Evolutionary conservation across 1,140 invertebrate genomes (phyloP), one percentile per base, ranked within the genome.

Genomic region (Orchestia grillus): DNA sequence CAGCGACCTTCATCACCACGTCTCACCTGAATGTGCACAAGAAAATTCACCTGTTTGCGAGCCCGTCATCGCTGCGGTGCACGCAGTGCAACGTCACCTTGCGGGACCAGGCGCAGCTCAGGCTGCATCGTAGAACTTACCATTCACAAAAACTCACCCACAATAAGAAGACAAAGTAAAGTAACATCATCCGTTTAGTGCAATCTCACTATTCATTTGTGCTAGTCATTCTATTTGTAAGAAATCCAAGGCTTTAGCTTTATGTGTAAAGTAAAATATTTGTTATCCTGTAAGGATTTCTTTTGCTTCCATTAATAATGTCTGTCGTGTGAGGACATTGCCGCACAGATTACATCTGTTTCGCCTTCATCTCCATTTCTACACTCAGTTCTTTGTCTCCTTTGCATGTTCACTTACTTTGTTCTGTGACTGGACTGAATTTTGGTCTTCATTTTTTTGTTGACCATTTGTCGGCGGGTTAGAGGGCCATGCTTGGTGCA

Each of bases 1-100:
- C 96, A 40, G 96, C 96, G 0, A 97, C 96, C 36, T 97, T 97
- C 44, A 97, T 97, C 90, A 97, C 96, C 42, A 97, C 96, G 36
- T 97, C 96, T 44, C 96, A 97, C 47, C 90, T 97, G 62, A 97
- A 97, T 96, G 96, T 97, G 44, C 96, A 97, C 87, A 96, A 96
- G 62, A 96, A 96, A 96, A 96, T 96, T 43, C 96, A 97, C 87
- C 94, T 96, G 53, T 96, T 95, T 88, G 53, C 53, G 28, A 87
- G 96, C n/a, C 94, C 77, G 42, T 87, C 92, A 16, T 96, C 96
- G 23, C 96, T 96, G 77, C 96, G 92, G 88, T 96, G 96, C 43
- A 87, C 96, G 19, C 96, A 96, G 87, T 96, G 96, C 94, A 96
- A 96, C 43, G 96, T 96, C 42, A 96, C 96, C 11, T 96, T 96